Evolutionary conservation across 1,140 invertebrate genomes (phyloP), one percentile per base, ranked within the genome.

Genomic region (Lucilia cuprina): DNA sequence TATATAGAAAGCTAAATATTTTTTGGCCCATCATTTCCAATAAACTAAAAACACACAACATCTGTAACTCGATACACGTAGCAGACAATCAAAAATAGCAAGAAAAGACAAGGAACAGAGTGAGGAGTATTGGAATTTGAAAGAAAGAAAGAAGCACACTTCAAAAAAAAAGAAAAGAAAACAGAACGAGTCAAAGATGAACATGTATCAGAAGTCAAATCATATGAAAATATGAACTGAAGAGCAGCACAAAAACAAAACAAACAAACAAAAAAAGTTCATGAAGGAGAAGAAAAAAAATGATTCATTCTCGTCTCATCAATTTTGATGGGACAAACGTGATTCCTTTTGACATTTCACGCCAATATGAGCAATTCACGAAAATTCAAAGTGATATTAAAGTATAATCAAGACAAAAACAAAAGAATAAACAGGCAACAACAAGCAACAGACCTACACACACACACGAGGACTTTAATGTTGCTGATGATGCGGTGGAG

Each of bases 261-360:
- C 14, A 41, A 30, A 41, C 30, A 35, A 77, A 5, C 17, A 41
- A 17, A 41, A 13, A 34, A 77, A 41, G 30, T 17, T 55, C 19
- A 65, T 3, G 80, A 55, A 47, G 14, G 34, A 50, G 14, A 50
- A 49, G 2, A 21, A 50, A 55, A 30, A 60, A 50, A 60, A 55
- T 25, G 55, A 65, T 50, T 82, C 49, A 65, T 55, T 82, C 55
- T 82, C 80, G 80, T 82, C 84, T 82, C 78, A 82, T 84, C 35
- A 70, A 80, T 82, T 84, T 80, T 83, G 84, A 84, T 84, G 49
- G 70, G 30, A 34, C 49, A 65, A 83, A 82, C 82, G 47, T 84
- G 82, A 83, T 84, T 80, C 49, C 21, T 49, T 50, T 82, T 35
- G 84, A 84, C 84, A 84, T 83, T 84, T 84, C 84, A 84, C 84